Percentiles rank a stretch among this genome's conserved stretches.
Conservation (phyloP, 2,797 vertebrate genomes). For the Eleutherodactylus coqui region DNA sequence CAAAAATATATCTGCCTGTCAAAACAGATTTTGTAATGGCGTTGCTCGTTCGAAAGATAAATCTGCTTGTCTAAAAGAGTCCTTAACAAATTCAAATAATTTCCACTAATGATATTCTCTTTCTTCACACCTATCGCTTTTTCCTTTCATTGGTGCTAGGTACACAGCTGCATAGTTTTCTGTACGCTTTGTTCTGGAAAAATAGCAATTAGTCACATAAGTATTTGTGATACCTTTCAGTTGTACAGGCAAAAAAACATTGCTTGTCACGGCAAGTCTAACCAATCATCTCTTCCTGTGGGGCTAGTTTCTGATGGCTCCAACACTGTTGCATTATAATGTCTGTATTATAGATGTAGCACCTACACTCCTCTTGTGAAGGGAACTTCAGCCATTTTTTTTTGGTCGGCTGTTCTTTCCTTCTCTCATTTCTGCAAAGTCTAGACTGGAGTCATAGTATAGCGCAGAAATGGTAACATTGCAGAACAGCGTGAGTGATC, state of each 20-base stretch:
- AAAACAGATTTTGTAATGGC: too few relatives aligned
- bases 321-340: not conserved
- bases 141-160: not conserved
- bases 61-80: not conserved
- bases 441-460: too few relatives aligned
- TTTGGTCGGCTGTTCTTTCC: too few relatives aligned
- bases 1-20: too few relatives aligned
- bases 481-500: too few relatives aligned
- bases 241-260: not conserved
- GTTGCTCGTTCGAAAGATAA: too few relatives aligned
- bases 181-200: not conserved
- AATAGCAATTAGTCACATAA: not conserved
- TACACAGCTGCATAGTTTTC: not conserved
- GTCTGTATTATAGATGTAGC: not conserved
- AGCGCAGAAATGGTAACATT: too few relatives aligned
- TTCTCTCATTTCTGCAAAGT: too few relatives aligned
- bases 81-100: not conserved
- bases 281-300: not conserved
- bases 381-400: too few relatives aligned
- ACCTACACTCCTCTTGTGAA: not conserved
- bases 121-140: not conserved
- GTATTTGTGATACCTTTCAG: not conserved
- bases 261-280: slow-evolving; percentile 13
- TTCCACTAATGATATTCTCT: not conserved
- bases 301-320: not conserved